A percentile compares a stretch with the other conserved stretches of the same genome.
Conservation (phyloP, 1,140 invertebrate genomes). For the Ceratitis capitata region DNA sequence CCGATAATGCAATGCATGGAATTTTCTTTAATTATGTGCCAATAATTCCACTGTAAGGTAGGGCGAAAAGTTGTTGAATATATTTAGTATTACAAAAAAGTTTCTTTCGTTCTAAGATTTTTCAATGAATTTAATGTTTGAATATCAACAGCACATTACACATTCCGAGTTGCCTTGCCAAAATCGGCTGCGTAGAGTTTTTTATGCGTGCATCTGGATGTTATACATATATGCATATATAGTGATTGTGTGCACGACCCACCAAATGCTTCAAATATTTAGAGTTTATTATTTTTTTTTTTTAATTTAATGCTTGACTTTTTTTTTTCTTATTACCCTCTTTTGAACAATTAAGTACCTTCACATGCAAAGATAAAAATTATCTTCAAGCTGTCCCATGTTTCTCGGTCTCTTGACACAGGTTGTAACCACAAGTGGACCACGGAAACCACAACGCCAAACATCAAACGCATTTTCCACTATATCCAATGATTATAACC, state of each 20-base stretch:
- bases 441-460: conserved; percentile 75
- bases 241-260: neutral
- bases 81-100: too few relatives aligned
- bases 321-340: neutral
- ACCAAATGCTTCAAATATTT: neutral
- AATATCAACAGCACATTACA: too few relatives aligned
- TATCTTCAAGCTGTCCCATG: neutral
- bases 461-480: conserved; percentile 63
- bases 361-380: neutral
- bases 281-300: neutral
- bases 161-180: too few relatives aligned
- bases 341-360: too few relatives aligned
- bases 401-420: conserved; percentile 51
- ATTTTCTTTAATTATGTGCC: too few relatives aligned
- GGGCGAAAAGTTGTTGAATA: too few relatives aligned
- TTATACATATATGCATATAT: neutral
- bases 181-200: too few relatives aligned
- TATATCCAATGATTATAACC: conserved; percentile 50
- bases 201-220: neutral
- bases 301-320: neutral
- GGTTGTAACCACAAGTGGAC: conserved; percentile 81
- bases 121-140: too few relatives aligned
- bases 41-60: too few relatives aligned
- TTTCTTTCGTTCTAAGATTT: too few relatives aligned
- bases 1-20: too few relatives aligned